Percentiles rank a stretch among this genome's conserved stretches.
These are phyloP conservation scores for Leptopterna dolabrata DNA, from an alignment of 2,888 invertebrate genomes.

Conservation along the genomic window DNA sequence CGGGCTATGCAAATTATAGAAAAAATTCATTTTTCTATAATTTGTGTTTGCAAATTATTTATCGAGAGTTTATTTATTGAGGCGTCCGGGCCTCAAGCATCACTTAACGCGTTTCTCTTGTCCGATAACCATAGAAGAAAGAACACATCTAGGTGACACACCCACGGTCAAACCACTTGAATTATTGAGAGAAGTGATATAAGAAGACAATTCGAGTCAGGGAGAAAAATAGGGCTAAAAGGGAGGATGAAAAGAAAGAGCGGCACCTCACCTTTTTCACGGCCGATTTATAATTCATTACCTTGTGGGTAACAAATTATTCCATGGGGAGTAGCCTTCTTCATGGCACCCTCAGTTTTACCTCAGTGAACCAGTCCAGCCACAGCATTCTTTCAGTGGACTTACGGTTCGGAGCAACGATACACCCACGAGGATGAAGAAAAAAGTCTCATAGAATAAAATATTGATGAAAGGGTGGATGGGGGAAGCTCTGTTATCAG, in stretches of 20 bases:
- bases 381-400: background rate
- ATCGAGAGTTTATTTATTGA: too few species aligned
- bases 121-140: too few species aligned
- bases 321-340: slow-evolving; percentile 34
- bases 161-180: background rate
- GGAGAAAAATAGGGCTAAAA: background rate
- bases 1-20: too few species aligned
- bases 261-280: slow-evolving; percentile 23
- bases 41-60: too few species aligned
- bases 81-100: too few species aligned
- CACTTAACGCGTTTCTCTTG: too few species aligned
- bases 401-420: background rate
- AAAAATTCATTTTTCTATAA: too few species aligned
- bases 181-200: slow-evolving; percentile 36
- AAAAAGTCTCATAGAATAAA: background rate
- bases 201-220: slow-evolving; percentile 35
- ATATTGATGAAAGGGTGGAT: background rate
- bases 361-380: background rate
- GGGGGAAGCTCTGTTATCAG: background rate
- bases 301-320: slow-evolving; percentile 45
- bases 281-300: slow-evolving; percentile 50
- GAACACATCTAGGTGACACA: background rate
- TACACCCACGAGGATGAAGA: background rate
- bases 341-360: slow-evolving; percentile 32
- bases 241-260: background rate